Base-by-base conservation (phyloP, 2,888 invertebrate genomes). In the Dicyrtomina minuta region DNA sequence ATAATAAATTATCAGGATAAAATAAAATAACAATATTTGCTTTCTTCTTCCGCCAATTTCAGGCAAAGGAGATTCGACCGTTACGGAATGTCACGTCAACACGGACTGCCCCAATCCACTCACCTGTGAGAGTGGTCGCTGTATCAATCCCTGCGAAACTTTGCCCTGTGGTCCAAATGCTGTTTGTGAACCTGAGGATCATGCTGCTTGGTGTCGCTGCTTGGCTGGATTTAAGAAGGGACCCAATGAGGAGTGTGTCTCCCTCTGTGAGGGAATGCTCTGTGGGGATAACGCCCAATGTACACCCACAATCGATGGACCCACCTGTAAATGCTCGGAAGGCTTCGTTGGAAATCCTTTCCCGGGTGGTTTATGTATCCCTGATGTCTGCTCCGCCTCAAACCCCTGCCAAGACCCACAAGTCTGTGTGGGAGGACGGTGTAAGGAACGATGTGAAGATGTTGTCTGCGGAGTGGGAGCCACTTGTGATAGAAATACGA, bases 301-400 rank as follows among this genome's bases (percentile, higher is more conserved):
- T 68, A 46, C 55, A 10, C 90, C 91, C 72, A 90, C 92, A 41
- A 87, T 89, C 75, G 86, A 86, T 22, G 94, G 93, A 15, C 92
- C 93, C 17, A 93, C 93, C 5, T 95, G 94, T 81, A 90, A 91
- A 80, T 95, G 94, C 80, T 87, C 89, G 1, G 91, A 92, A 81
- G 93, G 93, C 58, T 90, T 89, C 81, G 87, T 89, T 68, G 94
- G 94, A 22, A 94, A 95, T 83, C 93, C 95, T 8, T 95, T 94
- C 84, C 91, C 93, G 1, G 95, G 95, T 27, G 95, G 94, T 46
- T 86, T 86, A 66, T 95, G 95, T 80, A 85, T 86, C 66, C 88
- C 90, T 64, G 93, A 93, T 82, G 85, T 91, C 65, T 94, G 94
- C 81, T 91, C 91, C 0, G 33, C 22, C n/a, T 86, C 87, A 0